These are phyloP conservation scores for Isotomurus palustris DNA, from an alignment of 2,888 invertebrate genomes.

Conservation along the genomic window DNA sequence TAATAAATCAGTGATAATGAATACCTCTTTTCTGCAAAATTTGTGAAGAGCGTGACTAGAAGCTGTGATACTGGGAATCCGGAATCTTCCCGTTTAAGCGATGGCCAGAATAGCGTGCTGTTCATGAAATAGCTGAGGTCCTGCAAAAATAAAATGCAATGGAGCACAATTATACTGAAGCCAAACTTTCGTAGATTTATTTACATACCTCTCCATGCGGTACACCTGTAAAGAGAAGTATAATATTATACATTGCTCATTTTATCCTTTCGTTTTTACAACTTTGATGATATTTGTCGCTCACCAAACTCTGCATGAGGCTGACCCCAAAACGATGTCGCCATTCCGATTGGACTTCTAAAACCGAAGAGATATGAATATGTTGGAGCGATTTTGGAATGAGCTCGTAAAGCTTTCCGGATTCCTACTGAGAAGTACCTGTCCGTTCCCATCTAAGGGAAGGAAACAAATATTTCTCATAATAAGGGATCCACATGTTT, in stretches of 20 bases:
- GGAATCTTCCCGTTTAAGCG: slow-evolving; percentile 16
- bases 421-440: slow-evolving; percentile 19
- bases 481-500: neutral
- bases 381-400: slow-evolving; percentile 26
- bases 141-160: no score
- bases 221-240: neutral
- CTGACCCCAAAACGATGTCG: slow-evolving; percentile 3
- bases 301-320: slow-evolving; percentile 13
- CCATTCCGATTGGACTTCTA: slow-evolving; percentile 16
- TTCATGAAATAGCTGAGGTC: slow-evolving; percentile 25
- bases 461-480: neutral
- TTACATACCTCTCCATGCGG: slow-evolving; percentile 1
- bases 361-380: slow-evolving; percentile 25
- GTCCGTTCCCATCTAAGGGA: slow-evolving; percentile 13
- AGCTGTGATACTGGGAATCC: slow-evolving; percentile 18
- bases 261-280: no score
- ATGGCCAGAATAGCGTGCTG: slow-evolving; percentile 20
- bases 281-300: no score
- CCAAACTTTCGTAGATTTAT: no score
- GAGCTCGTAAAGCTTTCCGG: slow-evolving; percentile 16
- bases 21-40: slow-evolving; percentile 28
- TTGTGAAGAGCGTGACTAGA: slow-evolving; percentile 23
- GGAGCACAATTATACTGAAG: no score
- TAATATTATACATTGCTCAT: neutral
- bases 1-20: neutral